Evolutionary conservation across 2,888 invertebrate species (phyloP), one percentile per base, ranked within the genome.

Genomic region (Tenthredo notha): DNA sequence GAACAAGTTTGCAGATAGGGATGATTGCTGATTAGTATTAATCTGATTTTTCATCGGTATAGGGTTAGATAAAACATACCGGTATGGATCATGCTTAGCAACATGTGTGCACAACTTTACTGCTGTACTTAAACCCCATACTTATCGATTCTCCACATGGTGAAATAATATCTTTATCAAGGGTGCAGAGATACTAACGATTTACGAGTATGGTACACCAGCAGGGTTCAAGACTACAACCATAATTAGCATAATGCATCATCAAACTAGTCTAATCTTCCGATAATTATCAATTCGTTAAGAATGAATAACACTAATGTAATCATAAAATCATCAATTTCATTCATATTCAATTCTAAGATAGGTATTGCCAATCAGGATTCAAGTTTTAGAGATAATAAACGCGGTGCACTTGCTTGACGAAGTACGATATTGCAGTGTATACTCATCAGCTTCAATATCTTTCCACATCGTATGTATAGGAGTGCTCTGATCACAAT

Each of bases 11-110:
- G 40, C 40, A 50, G 80, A 80, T 80, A 37, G 80, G 40, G 80
- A 21, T 61, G 61, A 80, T 80, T n/a, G 80, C 61, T 40, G 80
- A 80, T 80, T 80, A 80, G 40, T 80, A 50, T 61, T 80, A 80
- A 80, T 37, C 80, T 80, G 80, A 61, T 58, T 80, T 77, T 77
- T 77, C 50, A 43, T 70, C 37, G 18, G 21, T 43, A 43, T 25
- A 74, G 25, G 72, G 21, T 10, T 25, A 18, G 77, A 54, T 77
- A 77, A 40, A 29, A 33, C 54, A 18, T 54, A 7, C 47, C 29
- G 54, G 25, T 77, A 47, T 75, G 43, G 40, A 43, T 54, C 15
- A 80, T 37, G 80, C n/a, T 80, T 61, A 18, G 37, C 33, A 61
- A 58, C 77, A 77, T 77, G 58, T 80, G 78, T 80, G 58, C 37